phyloP scores from a whole-genome alignment of 2,113 vertebrate species.

The Phaetusa simplex region DNA sequence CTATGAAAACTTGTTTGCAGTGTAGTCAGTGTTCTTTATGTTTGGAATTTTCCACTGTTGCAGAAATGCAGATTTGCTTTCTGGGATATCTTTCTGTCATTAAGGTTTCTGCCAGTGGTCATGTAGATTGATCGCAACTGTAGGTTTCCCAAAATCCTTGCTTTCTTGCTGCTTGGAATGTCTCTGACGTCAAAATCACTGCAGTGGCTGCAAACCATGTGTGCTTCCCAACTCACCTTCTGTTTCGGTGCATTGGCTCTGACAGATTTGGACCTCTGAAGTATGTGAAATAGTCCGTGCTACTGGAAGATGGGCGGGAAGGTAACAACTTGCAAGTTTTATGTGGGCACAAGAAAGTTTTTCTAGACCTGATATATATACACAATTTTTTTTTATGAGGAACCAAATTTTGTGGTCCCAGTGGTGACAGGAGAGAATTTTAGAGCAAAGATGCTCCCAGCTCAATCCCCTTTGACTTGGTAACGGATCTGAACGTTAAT shows the following conservation, averaged over 20 bases:
- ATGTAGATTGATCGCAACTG: neutral
- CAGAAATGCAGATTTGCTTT: neutral
- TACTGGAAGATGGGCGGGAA: neutral
- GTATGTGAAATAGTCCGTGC: neutral
- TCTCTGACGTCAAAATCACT: neutral
- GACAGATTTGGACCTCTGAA: neutral
- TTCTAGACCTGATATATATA: neutral
- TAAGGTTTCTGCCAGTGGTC: neutral
- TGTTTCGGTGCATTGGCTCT: neutral
- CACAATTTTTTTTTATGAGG: neutral
- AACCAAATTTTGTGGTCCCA: slow-evolving; percentile 29
- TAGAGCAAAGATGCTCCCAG: slow-evolving; percentile 23
- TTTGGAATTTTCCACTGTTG: neutral
- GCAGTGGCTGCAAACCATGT: neutral
- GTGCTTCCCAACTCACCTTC: neutral
- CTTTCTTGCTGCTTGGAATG: neutral
- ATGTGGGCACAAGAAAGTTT: neutral
- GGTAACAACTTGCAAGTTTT: neutral
- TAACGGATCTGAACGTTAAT: neutral
- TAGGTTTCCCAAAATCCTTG: neutral
- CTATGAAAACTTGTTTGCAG: neutral
- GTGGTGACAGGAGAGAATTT: slow-evolving; percentile 4
- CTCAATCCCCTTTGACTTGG: slow-evolving; percentile 27
- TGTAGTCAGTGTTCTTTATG: neutral
- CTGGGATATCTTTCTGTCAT: neutral